Base-by-base conservation (phyloP, 2,113 vertebrate species). In the Raja brachyura region DNA sequence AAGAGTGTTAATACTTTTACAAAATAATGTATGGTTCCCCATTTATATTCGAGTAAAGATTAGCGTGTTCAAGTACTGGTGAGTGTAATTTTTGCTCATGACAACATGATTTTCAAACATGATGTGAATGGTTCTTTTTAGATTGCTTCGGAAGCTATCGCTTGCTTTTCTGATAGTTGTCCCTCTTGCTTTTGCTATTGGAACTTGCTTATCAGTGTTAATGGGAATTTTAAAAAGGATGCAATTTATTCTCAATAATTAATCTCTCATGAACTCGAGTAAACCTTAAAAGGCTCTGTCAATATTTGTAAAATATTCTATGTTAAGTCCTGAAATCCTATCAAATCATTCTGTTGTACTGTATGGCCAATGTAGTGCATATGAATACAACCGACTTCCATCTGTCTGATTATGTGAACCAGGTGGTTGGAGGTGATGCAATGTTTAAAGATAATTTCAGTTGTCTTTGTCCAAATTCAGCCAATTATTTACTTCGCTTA, bases 351-450 rank as follows among this genome's bases (percentile, higher is more conserved):
- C 22, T 74, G 13, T 92, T 2, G 22, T 74, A 73, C 20, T 54
- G 68, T 39, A 54, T 39, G 11, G 3, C 2, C 11, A 28, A 25
- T 63, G 59, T 33, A 31, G 13, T 70, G 33, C 90, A 33, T 73
- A 39, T 92, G n/a, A 25, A 70, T 68, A 74, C 16, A 13, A 33
- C 31, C 70, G 66, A 33, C 31, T 92, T 92, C 68, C 73, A 73
- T 73, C 88, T 90, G 18, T 68, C 63, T 54, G 39, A 48, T 92
- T 74, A 92, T 66, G 90, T 92, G 33, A 92, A 74, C 68, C 90
- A 74, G 68, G 73, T 73, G 33, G 25, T 92, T 92, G 68, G 25
- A 39, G n/a, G 25, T 85, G 81, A 54, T 85, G 48, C 54, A 56
- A 56, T 92, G 73, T 63, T 88, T 92, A 48, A 54, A 73, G n/a